Conservation (phyloP, 2,797 vertebrate species). For the Pampus argenteus region DNA sequence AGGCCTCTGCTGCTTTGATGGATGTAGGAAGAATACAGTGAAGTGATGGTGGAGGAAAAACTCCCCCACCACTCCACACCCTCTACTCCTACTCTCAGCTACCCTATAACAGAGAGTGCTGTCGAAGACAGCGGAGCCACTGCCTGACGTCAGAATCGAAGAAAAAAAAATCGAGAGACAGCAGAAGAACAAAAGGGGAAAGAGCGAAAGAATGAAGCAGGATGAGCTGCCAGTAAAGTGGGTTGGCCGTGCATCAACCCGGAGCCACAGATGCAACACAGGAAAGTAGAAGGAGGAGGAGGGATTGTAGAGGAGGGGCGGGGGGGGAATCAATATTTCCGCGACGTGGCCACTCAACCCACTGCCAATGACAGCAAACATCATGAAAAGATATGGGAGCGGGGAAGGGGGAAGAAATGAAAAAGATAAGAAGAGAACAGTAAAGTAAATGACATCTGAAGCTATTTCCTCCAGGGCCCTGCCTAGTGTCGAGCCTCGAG, state of each 20-base stretch:
- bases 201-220: conserved; percentile 44
- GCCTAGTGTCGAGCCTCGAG: conserved; percentile 74
- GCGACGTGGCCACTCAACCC: conserved; percentile 82
- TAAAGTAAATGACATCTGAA: conserved; percentile 89
- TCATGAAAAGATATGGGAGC: conserved; percentile 88
- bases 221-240: conserved; percentile 62
- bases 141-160: conserved; percentile 52
- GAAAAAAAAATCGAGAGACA: conserved; percentile 32
- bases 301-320: conserved; percentile 30
- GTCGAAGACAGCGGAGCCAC: conserved; percentile 53
- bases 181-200: conserved; percentile 27
- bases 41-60: conserved; percentile 51
- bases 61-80: background rate
- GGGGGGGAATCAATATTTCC: conserved; percentile 82
- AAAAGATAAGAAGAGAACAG: conserved; percentile 88
- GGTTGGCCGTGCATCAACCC: conserved; percentile 66
- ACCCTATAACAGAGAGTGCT: conserved; percentile 46
- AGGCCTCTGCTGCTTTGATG: conserved; percentile 66
- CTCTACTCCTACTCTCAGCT: conserved; percentile 33
- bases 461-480: conserved; percentile 84
- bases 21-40: conserved; percentile 68
- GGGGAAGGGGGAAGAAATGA: conserved; percentile 83
- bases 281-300: conserved; percentile 37
- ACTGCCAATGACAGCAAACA: conserved; percentile 86
- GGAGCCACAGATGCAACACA: conserved; percentile 58